Percentiles rank a stretch among this genome's conserved stretches.
These are phyloP conservation scores for Drosophila mimica DNA, from an alignment of 2,888 invertebrate species.

Conservation along the genomic window DNA sequence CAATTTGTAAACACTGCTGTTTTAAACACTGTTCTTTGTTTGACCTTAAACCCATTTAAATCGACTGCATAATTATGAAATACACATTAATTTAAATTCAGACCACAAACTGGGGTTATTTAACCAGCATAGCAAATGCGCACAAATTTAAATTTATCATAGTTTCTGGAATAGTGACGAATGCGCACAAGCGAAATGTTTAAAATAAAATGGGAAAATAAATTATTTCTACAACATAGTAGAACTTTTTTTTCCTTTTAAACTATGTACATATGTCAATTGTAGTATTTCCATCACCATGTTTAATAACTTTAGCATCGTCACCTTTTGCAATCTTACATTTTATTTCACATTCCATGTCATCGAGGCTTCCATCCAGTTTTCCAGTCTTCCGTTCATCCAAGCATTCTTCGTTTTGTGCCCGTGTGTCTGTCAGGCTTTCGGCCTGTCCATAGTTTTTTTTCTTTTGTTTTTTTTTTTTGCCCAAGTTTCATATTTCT, in stretches of 20 bases:
- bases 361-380: slow-evolving; percentile 5
- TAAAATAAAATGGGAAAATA: no score
- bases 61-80: neutral
- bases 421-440: slow-evolving; percentile 27
- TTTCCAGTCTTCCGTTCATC: slow-evolving; percentile 1
- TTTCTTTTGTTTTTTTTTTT: slow-evolving; percentile 33
- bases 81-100: slow-evolving; percentile 5
- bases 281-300: slow-evolving; percentile 15
- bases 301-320: slow-evolving; percentile 26
- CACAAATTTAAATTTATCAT: neutral
- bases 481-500: slow-evolving; percentile 74
- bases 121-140: neutral
- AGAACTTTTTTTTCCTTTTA: neutral
- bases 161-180: neutral
- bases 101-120: neutral
- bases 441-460: slow-evolving; percentile 22
- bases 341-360: slow-evolving; percentile 14
- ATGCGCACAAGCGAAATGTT: neutral
- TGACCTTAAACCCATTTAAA: neutral
- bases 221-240: neutral
- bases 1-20: neutral
- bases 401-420: slow-evolving; percentile 23
- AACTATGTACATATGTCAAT: slow-evolving; percentile 3
- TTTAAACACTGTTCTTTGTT: neutral
- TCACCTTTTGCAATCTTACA: slow-evolving; percentile 29